Percentiles rank a stretch among this genome's conserved stretches.
These are phyloP conservation scores for Neogobius melanostomus DNA, from an alignment of 2,113 vertebrate genomes.

Conservation along the genomic window DNA sequence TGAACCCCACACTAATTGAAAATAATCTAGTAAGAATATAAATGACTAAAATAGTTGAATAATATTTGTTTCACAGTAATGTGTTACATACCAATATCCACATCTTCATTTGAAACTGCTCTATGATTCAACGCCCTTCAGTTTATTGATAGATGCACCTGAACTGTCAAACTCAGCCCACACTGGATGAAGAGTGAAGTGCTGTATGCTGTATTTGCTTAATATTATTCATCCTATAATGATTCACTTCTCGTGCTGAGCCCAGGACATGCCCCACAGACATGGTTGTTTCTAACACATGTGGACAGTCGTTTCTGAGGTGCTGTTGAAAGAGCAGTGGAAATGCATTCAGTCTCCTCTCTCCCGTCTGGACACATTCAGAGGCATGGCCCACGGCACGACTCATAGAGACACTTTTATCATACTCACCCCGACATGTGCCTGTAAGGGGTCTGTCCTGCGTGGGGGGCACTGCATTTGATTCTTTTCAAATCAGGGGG, in stretches of 20 bases:
- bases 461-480: neutral
- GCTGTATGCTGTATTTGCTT: slow-evolving; percentile 41
- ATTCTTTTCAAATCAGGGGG: neutral
- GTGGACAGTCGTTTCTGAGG: slow-evolving; percentile 37
- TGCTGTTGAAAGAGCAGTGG: slow-evolving; percentile 52
- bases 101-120: neutral
- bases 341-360: slow-evolving; percentile 43
- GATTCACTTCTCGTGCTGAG: slow-evolving; percentile 51
- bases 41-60: no score
- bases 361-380: slow-evolving; percentile 41
- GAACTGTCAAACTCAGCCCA: slow-evolving; percentile 2
- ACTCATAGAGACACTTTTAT: slow-evolving; percentile 4
- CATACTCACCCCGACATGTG: neutral
- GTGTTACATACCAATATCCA: neutral
- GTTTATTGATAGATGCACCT: slow-evolving; percentile 3
- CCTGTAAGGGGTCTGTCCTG: neutral
- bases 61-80: no score
- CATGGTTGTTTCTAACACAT: slow-evolving; percentile 58
- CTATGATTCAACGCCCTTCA: neutral
- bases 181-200: slow-evolving; percentile 24
- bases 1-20: no score
- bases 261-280: slow-evolving; percentile 41
- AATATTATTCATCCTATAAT: slow-evolving; percentile 50
- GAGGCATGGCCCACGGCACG: slow-evolving; percentile 12
- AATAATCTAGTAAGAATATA: no score